phyloP scores from a whole-genome alignment of 2,797 vertebrate species.

The Mionectes olivaceus region DNA sequence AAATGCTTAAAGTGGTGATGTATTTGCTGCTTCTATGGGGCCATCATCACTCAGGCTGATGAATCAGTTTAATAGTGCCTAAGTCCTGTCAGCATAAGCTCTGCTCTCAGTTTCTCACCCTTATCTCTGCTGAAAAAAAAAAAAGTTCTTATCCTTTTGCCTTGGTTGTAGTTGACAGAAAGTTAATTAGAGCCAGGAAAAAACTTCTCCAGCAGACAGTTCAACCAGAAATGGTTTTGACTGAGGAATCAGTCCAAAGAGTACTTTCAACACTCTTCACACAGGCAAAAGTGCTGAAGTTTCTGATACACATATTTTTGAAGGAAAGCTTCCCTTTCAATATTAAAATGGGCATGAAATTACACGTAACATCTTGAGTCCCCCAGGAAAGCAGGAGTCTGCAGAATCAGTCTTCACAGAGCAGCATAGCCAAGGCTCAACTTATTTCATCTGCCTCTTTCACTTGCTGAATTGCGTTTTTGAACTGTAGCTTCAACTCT shows the following conservation, averaged over 20 bases:
- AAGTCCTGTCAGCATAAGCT: slow-evolving; percentile 39
- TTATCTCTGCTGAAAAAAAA: background rate
- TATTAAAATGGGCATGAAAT: slow-evolving; percentile 45
- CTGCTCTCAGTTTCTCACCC: slow-evolving; percentile 21
- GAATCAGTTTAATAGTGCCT: slow-evolving; percentile 13
- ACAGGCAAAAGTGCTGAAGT: slow-evolving; percentile 4
- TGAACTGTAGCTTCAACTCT: background rate
- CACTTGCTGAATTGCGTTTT: background rate
- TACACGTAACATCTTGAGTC: background rate
- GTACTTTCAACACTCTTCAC: background rate
- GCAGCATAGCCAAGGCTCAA: background rate
- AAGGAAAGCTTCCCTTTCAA: slow-evolving; percentile 2
- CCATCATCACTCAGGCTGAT: slow-evolving; percentile 43
- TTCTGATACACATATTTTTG: background rate
- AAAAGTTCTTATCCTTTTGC: slow-evolving; percentile 22
- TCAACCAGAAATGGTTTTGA: background rate
- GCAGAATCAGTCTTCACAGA: background rate
- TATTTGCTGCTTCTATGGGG: background rate
- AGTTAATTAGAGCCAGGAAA: slow-evolving; percentile 34
- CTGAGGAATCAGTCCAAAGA: background rate
- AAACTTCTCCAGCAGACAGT: background rate
- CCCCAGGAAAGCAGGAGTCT: background rate
- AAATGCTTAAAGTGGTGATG: slow-evolving; percentile 3
- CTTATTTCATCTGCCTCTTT: background rate
- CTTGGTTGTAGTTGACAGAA: slow-evolving; percentile 28